phyloP scores from a whole-genome alignment of 1,140 invertebrate genomes.

The Micrasema longulum region DNA sequence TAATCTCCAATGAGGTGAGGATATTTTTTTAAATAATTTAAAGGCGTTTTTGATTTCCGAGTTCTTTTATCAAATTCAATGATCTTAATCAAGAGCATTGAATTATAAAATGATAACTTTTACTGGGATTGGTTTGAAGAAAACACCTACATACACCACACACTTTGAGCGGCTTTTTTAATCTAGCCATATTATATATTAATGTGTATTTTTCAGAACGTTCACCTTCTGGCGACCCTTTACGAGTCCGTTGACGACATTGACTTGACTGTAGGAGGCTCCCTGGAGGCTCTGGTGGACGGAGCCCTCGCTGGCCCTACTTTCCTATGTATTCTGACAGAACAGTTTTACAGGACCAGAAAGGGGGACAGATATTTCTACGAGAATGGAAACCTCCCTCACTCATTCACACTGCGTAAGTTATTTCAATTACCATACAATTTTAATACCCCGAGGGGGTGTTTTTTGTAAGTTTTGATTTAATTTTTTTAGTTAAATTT shows the following conservation, averaged over 20 bases:
- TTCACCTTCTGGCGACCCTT: conserved; percentile 72
- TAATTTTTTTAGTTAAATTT: too few species aligned
- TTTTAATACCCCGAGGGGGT: neutral
- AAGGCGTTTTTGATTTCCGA: too few species aligned
- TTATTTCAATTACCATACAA: neutral
- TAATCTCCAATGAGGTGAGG: conserved; percentile 76
- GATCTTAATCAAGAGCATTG: too few species aligned
- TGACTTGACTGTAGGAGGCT: conserved; percentile 88
- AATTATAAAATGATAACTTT: too few species aligned
- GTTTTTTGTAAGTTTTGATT: too few species aligned
- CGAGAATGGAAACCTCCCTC: conserved; percentile 75
- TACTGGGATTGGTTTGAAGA: too few species aligned
- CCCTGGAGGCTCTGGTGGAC: conserved; percentile 81
- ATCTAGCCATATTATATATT: neutral
- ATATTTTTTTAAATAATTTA: too few species aligned
- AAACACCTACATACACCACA: neutral
- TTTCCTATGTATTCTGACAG: conserved; percentile 90
- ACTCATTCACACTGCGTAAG: conserved; percentile 78
- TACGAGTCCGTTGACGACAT: conserved; percentile 86
- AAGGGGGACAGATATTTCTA: conserved; percentile 89
- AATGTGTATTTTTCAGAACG: conserved; percentile 68
- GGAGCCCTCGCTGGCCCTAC: conserved; percentile 90
- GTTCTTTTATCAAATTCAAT: too few species aligned
- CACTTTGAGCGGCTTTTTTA: neutral
- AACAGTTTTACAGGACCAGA: conserved; percentile 89